These are phyloP conservation scores for Benthochromis sp. DNA, from an alignment of 2,113 vertebrate genomes.

Conservation along the genomic window DNA sequence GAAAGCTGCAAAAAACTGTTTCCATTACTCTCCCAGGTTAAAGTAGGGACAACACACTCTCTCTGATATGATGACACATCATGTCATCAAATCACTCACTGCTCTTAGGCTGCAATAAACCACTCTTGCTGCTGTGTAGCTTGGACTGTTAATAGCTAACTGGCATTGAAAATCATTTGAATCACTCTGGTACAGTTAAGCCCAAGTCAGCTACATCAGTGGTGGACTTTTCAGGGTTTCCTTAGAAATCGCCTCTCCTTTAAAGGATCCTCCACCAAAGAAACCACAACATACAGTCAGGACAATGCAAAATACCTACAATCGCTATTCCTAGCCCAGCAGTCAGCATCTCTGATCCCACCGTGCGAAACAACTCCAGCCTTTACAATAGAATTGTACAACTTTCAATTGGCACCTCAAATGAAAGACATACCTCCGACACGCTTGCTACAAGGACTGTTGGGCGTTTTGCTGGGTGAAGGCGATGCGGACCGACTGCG, in stretches of 20 bases:
- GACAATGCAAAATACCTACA: neutral
- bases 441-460: slow-evolving; percentile 19
- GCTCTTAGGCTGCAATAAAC: neutral
- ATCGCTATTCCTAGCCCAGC: neutral
- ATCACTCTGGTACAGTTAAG: neutral
- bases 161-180: neutral
- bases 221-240: neutral
- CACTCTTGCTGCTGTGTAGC: neutral
- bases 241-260: neutral
- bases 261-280: neutral
- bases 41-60: neutral
- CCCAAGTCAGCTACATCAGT: neutral
- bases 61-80: neutral
- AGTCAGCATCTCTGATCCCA: neutral
- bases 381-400: neutral
- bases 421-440: slow-evolving; percentile 42
- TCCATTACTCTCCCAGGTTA: neutral
- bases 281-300: neutral
- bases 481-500: slow-evolving; percentile 42
- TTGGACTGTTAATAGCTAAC: neutral
- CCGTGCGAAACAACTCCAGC: neutral
- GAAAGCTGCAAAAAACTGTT: neutral
- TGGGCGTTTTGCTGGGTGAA: slow-evolving; percentile 24
- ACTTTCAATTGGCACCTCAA: neutral
- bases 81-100: neutral